These are phyloP conservation scores for Eurystomus glaucurus DNA, from an alignment of 2,797 vertebrate genomes.

Conservation along the genomic window DNA sequence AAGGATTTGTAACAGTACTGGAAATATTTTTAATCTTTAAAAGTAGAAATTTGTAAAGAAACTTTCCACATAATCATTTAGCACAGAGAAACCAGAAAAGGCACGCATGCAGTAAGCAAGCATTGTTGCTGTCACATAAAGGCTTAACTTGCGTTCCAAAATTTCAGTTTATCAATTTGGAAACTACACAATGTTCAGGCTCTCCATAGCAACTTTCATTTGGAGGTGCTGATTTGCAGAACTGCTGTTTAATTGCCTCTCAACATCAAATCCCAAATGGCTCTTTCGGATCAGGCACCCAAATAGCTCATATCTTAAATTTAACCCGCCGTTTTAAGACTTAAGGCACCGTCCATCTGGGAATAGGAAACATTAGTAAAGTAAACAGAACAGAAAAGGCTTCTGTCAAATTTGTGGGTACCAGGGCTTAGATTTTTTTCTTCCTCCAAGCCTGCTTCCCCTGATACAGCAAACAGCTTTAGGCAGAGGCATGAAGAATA, in stretches of 20 bases:
- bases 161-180: background rate
- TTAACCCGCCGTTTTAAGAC: background rate
- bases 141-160: background rate
- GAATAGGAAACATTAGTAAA: background rate
- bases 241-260: background rate
- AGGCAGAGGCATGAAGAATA: background rate
- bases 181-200: background rate
- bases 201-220: constrained; percentile 1
- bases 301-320: background rate
- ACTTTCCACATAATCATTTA: background rate
- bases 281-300: background rate
- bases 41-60: background rate
- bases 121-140: background rate
- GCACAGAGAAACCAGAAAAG: background rate
- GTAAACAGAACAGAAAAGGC: background rate
- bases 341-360: background rate
- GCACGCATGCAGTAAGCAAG: background rate
- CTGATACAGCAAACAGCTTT: background rate
- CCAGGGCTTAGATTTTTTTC: background rate
- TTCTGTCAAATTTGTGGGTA: background rate
- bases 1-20: background rate
- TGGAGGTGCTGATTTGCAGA: background rate
- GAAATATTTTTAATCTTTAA: background rate
- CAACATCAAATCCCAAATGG: background rate
- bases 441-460: background rate